Base-by-base conservation (phyloP, 2,888 invertebrate species). In the Agonum fuliginosum region DNA sequence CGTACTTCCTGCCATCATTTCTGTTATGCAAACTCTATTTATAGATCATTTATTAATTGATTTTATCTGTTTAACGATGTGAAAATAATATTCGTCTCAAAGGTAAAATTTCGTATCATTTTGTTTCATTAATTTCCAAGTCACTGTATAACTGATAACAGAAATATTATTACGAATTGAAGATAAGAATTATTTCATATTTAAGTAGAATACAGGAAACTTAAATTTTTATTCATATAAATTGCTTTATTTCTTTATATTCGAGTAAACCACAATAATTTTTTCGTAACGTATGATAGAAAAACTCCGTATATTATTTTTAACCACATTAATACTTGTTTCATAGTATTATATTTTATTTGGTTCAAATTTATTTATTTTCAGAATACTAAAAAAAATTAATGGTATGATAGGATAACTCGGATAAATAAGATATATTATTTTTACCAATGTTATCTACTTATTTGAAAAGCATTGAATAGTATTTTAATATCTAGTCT, bases 191-290 rank as follows among this genome's bases (percentile, higher is more conserved):
- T 19, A 20, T 19, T 8, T 48, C 48, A 20, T 48, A 20, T 20
- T 48, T 48, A 48, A 48, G 19, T 48, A 10, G 20, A 14, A 48
- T 20, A 10, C 1, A 48, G 48, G 48, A 48, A 48, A 48, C 20
- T 6, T 37, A 37, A 12, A 37, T n/a, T 37, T 37, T 65, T 54
- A 70, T 78, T n/a, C n/a, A n/a, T n/a, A n/a, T n/a, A n/a, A n/a
- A 19, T 48, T 24, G 34, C 54, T 37, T 70, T n/a, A 27, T 14
- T 20, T 24, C 34, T 19, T 34, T 34, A 24, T 51, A 37, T 37
- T n/a, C 2, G 37, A n/a, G 37, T 37, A 37, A 37, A n/a, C 3
- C 0, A 37, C 6, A 37, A 37, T 3, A 1, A 3, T 5, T 37
- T 37, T 12, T 3, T 20, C 10, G 8, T 24, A 22, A n/a, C 24